Conservation (phyloP, 2,888 invertebrate genomes). For the Sabatieria punctata region DNA sequence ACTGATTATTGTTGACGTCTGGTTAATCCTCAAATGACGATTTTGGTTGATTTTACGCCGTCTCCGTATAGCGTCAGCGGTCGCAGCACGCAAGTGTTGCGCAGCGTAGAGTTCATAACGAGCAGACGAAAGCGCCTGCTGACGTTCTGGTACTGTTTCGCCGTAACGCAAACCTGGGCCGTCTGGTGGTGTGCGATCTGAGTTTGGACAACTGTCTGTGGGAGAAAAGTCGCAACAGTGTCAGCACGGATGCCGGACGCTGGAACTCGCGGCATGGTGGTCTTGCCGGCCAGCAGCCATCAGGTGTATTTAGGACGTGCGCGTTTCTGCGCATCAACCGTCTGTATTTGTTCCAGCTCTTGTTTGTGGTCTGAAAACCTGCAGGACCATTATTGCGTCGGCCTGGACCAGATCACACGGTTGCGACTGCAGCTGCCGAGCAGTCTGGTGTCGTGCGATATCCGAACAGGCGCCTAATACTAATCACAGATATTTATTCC, state of each 20-base stretch:
- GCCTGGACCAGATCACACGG: not conserved
- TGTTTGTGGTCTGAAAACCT: not conserved
- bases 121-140: not conserved
- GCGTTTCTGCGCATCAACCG: not conserved
- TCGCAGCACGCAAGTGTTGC: conserved; percentile 1
- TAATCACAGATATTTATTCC: no score
- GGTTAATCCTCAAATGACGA: not conserved
- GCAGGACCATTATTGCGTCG: not conserved
- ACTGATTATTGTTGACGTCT: not conserved
- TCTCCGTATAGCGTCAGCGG: not conserved
- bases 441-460: no score
- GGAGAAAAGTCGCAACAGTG: conserved; percentile 1
- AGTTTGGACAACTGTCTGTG: conserved; percentile 6
- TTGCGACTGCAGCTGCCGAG: not conserved
- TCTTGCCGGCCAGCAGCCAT: not conserved
- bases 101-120: not conserved
- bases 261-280: conserved; percentile 1
- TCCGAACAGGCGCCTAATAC: no score
- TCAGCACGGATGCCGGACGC: not conserved
- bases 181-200: conserved; percentile 5
- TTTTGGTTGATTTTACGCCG: conserved; percentile 6
- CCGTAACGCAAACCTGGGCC: not conserved
- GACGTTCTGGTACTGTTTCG: conserved; percentile 5
- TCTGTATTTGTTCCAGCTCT: not conserved
- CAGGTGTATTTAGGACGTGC: not conserved